Percentiles rank a stretch among this genome's conserved stretches.
Evolutionary conservation across 2,797 vertebrate species (phyloP).

Genomic region (Pseudochirops corinnae): DNA sequence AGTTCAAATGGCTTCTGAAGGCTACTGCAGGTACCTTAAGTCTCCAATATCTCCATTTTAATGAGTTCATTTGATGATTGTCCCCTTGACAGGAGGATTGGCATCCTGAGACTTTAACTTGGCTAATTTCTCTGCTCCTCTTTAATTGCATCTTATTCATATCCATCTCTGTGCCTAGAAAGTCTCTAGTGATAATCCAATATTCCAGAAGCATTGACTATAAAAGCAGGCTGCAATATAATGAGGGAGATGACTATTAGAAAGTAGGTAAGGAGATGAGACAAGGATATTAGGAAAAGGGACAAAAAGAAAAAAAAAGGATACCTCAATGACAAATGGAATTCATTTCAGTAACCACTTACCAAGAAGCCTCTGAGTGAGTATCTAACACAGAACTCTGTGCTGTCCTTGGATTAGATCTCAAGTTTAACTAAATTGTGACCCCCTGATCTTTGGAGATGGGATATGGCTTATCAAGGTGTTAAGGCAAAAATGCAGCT

Average conservation of each 20-base stretch:
- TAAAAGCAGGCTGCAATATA: not conserved
- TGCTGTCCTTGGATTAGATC: not conserved
- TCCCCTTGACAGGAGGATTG: rapidly evolving
- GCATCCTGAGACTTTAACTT: not conserved
- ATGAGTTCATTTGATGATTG: not conserved
- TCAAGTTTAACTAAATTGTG: not conserved
- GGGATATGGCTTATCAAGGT: not conserved
- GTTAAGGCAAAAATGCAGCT: not conserved
- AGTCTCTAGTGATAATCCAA: not conserved
- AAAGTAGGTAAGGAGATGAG: not conserved
- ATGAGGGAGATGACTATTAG: not conserved
- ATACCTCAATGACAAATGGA: not conserved
- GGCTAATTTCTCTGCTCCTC: not conserved
- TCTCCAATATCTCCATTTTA: not conserved
- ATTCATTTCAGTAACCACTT: not conserved
- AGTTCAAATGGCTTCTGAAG: not conserved
- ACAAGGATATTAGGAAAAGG: not conserved
- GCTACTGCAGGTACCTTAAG: not conserved
- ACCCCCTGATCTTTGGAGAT: not conserved
- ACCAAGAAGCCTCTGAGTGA: not conserved
- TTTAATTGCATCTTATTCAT: not conserved
- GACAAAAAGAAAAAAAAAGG: not conserved
- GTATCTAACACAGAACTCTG: not conserved
- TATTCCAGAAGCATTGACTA: not conserved
- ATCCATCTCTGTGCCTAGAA: not conserved